Evolutionary conservation across 1,140 invertebrate species (phyloP).

Genomic region (Achroia grisella): DNA sequence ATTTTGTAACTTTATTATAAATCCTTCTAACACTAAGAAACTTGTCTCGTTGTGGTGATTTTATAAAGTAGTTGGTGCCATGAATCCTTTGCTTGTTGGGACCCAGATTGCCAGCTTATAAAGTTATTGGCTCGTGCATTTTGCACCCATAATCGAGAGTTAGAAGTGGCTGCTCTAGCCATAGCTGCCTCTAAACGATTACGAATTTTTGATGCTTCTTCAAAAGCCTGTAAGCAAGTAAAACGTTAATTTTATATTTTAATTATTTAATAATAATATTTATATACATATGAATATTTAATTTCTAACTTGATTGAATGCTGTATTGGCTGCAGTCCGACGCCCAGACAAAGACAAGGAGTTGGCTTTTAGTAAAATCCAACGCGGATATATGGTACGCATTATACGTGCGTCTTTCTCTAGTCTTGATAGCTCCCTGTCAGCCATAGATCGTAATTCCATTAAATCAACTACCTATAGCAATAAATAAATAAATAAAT

Average conservation of each 20-base stretch:
- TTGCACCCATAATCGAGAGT: constrained; percentile 33
- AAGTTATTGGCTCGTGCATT: constrained; percentile 29
- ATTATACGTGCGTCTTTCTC: constrained; percentile 43
- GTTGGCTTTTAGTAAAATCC: constrained; percentile 44
- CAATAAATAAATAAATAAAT: constrained; percentile 6
- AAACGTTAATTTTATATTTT: background rate
- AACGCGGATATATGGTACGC: constrained; percentile 37
- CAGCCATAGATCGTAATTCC: constrained; percentile 56
- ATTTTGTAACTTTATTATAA: no score
- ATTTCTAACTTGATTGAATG: constrained; percentile 38
- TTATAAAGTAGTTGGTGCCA: constrained; percentile 50
- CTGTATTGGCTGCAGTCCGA: constrained; percentile 17
- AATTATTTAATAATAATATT: background rate
- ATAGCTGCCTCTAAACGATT: constrained; percentile 42
- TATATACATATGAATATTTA: background rate
- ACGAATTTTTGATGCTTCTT: constrained; percentile 29
- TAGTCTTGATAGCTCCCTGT: constrained; percentile 38
- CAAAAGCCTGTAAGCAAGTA: constrained; percentile 22
- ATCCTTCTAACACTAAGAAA: no score
- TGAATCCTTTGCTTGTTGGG: constrained; percentile 16
- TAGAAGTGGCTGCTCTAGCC: constrained; percentile 22
- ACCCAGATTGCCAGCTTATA: constrained; percentile 26
- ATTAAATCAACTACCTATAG: constrained; percentile 55
- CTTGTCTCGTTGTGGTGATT: constrained; percentile 22
- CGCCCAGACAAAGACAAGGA: constrained; percentile 44